Conservation (phyloP, 2,113 vertebrate species). For the Pterophyllum scalare region DNA sequence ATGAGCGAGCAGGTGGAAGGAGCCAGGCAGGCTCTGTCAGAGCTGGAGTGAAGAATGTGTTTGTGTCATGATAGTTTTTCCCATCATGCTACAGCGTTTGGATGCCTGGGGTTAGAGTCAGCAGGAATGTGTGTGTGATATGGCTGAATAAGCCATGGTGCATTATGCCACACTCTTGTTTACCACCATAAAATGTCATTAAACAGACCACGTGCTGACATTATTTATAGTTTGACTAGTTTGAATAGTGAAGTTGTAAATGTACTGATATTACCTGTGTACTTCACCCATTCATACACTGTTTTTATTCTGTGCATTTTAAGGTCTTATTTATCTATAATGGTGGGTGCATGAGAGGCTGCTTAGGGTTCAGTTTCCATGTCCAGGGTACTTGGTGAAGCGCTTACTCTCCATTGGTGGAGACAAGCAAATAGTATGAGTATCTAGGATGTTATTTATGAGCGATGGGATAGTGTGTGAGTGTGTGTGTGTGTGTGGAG, state of each 20-base stretch:
- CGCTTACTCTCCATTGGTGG: background rate
- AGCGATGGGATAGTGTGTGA: no score
- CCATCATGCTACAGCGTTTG: conserved; percentile 15
- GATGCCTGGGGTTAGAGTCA: background rate
- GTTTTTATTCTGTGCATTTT: background rate
- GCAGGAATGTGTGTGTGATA: background rate
- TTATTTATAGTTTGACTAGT: background rate
- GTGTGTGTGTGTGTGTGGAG: no score
- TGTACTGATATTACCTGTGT: background rate
- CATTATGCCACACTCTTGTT: background rate
- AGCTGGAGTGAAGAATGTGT: conserved; percentile 53
- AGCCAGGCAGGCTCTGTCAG: conserved; percentile 20
- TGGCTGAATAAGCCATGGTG: conserved; percentile 1
- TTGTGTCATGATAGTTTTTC: conserved; percentile 45
- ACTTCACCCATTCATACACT: background rate
- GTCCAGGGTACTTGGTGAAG: background rate
- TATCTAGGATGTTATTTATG: background rate
- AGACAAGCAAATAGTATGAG: accelerated
- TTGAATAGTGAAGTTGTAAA: background rate
- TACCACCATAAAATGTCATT: conserved; percentile 13
- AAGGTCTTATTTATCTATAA: background rate
- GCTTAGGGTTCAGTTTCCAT: background rate
- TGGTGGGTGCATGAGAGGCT: background rate
- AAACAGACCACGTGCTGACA: background rate
- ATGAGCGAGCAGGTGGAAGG: conserved; percentile 54